Evolutionary conservation across 2,113 vertebrate genomes (phyloP), one percentile per base, ranked within the genome.

Genomic region (Rana temporaria): DNA sequence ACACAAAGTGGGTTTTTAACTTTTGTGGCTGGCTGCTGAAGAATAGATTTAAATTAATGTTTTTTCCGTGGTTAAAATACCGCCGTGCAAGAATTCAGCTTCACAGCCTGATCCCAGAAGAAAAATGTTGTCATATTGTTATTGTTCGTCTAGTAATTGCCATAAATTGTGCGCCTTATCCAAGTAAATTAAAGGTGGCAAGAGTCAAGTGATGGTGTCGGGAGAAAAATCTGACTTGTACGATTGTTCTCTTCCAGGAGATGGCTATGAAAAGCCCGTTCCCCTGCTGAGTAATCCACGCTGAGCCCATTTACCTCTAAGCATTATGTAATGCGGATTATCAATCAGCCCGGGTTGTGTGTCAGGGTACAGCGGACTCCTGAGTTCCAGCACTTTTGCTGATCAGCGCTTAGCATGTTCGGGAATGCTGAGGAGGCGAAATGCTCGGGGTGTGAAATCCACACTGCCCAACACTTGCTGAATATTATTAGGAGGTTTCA

Each of bases 281-380:
- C 30, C 60, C 56, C 55, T 53, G 79, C 79, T 26, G 79, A 34
- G 70, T 30, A 53, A 55, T 42, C 26, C 79, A 64, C 12, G 79
- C 79, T 26, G 70, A 66, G 60, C n/a, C 48, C 48, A 74, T 82
- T 74, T 24, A 56, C 70, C 34, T 55, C 70, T 38, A 57, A 66
- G 62, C 20, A 34, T 82, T 82, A 82, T 74, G 62, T 82, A 82
- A 82, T 82, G 52, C 30, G 8, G 52, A 6, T 19, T 65, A 55
- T 82, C 70, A 74, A 74, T 82, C 68, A 81, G 60, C 24, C 4
- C 30, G 19, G 60, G 71, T 34, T 62, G 38, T 64, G 62, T 22
- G 59, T 65, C 76, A 78, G 55, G 60, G 24, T 48, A n/a, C 11
- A 66, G 62, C 30, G 6, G 42, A 3, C 59, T 55, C 38, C 24